phyloP scores from a whole-genome alignment of 2,888 invertebrate genomes.

The Chouioia cunea region DNA sequence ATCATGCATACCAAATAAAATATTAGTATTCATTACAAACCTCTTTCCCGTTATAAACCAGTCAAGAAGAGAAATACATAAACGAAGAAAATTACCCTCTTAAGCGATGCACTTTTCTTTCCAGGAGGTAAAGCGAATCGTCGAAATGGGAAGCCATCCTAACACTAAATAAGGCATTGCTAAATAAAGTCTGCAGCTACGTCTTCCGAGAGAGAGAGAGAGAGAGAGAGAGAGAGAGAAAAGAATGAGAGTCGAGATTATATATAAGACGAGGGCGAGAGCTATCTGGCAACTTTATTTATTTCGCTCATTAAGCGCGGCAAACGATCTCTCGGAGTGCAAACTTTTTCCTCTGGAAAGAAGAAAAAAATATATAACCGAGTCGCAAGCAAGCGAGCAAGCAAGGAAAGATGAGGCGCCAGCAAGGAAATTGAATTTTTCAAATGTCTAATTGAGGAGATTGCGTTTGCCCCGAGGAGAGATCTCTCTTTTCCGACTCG shows the following conservation, averaged over 20 bases:
- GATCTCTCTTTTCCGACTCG: background rate
- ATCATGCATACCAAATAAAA: too few species aligned
- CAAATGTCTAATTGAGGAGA: slow-evolving; percentile 21
- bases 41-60: too few species aligned
- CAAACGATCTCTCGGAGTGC: slow-evolving; percentile 29
- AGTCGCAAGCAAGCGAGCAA: background rate
- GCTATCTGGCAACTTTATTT: slow-evolving; percentile 36
- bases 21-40: too few species aligned
- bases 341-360: slow-evolving; percentile 31
- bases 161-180: slow-evolving; percentile 26
- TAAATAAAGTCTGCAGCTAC: background rate
- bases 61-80: too few species aligned
- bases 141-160: background rate
- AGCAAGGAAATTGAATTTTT: slow-evolving; percentile 27
- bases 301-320: slow-evolving; percentile 39
- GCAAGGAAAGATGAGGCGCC: too few species aligned
- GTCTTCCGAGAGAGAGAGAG: slow-evolving; percentile 1
- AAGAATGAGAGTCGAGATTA: background rate
- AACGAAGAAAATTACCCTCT: too few species aligned
- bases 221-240: background rate
- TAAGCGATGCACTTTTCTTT: too few species aligned
- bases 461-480: slow-evolving; percentile 1
- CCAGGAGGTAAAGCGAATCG: too few species aligned
- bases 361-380: slow-evolving; percentile 14
- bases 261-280: background rate